Conservation (phyloP, 2,888 invertebrate genomes). For the Bellardia bayeri region DNA sequence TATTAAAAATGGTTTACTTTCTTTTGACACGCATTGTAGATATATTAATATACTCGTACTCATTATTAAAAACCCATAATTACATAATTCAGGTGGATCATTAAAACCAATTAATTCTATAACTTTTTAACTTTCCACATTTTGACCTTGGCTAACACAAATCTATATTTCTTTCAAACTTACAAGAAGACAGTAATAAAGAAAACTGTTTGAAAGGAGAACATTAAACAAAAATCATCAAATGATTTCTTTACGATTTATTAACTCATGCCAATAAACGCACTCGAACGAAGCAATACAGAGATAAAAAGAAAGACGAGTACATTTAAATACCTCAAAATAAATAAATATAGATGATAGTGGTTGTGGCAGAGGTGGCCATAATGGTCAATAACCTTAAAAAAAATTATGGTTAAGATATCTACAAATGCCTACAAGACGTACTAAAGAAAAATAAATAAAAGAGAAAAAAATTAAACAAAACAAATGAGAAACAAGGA, state of each 20-base stretch:
- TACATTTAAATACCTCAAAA: conserved; percentile 26
- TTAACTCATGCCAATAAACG: conserved; percentile 18
- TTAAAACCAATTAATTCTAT: conserved; percentile 16
- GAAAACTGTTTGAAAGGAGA: conserved; percentile 2
- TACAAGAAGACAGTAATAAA: not conserved
- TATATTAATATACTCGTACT: not conserved
- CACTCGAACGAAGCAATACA: conserved; percentile 4
- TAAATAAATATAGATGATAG: conserved; percentile 26
- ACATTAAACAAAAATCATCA: not conserved
- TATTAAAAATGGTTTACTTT: not conserved
- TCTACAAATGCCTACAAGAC: conserved; percentile 11
- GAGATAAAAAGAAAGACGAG: conserved; percentile 8
- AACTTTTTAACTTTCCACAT: conserved; percentile 36
- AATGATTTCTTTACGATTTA: conserved; percentile 26
- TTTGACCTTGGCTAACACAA: conserved; percentile 41
- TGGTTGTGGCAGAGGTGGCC: not conserved
- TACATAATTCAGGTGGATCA: conserved; percentile 2
- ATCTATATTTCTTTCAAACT: conserved; percentile 3
- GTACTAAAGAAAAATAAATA: conserved; percentile 30
- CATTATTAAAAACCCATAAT: not conserved
- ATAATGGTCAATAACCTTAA: conserved; percentile 42
- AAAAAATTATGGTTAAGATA: conserved; percentile 25
- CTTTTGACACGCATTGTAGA: not conserved
- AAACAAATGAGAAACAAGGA: conserved; percentile 3
- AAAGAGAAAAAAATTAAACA: conserved; percentile 19